Conservation (phyloP, 2,113 vertebrate genomes). For the Alectura lathami region DNA sequence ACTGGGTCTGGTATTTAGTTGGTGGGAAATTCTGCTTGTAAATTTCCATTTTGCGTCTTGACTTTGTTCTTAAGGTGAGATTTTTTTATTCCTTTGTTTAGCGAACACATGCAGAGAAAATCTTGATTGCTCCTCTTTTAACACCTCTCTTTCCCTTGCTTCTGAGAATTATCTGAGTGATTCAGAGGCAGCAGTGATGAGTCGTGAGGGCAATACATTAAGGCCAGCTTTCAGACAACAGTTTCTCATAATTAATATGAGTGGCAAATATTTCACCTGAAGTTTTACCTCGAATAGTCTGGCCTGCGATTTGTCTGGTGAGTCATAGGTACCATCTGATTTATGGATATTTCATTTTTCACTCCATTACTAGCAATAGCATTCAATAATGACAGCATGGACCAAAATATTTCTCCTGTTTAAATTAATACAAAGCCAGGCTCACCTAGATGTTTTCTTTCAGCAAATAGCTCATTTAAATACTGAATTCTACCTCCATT, state of each 20-base stretch:
- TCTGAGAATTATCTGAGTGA: constrained; percentile 48
- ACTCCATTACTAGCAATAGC: neutral
- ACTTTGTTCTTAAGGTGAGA: neutral
- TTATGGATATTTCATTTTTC: constrained; percentile 41
- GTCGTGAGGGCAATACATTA: constrained; percentile 45
- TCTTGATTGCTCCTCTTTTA: constrained; percentile 36
- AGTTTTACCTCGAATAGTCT: constrained; percentile 46
- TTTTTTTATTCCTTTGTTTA: neutral
- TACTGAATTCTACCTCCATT: neutral
- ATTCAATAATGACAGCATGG: neutral
- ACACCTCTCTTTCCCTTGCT: neutral
- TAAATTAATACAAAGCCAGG: neutral
- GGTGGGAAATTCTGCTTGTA: neutral
- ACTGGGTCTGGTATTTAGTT: neutral
- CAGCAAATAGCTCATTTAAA: neutral
- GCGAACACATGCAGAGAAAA: neutral
- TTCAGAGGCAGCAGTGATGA: constrained; percentile 47
- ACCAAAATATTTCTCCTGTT: constrained; percentile 20
- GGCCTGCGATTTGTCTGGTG: constrained; percentile 48
- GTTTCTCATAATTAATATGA: constrained; percentile 63
- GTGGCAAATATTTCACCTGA: constrained; percentile 46
- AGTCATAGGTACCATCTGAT: constrained; percentile 54
- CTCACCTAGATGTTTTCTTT: neutral
- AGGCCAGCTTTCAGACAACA: constrained; percentile 49
- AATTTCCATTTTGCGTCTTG: constrained; percentile 16